These are phyloP conservation scores for Dorcus parallelipipedus DNA, from an alignment of 2,888 invertebrate species.

Conservation along the genomic window DNA sequence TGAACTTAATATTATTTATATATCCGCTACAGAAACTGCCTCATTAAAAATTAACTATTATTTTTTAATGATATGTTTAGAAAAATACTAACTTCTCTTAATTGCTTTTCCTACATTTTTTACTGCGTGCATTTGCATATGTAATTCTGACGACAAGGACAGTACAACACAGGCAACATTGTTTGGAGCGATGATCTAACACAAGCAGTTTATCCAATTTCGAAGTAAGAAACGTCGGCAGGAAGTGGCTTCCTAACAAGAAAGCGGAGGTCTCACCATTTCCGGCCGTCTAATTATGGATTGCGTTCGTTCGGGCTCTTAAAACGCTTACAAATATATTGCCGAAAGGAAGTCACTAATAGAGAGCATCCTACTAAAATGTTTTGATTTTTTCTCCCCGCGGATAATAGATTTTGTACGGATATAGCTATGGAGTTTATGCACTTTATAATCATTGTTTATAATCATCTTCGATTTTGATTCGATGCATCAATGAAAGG, in stretches of 20 bases:
- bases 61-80: too few species aligned
- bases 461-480: too few species aligned
- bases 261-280: conserved; percentile 28
- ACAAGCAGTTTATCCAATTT: conserved; percentile 36
- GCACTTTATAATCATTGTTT: too few species aligned
- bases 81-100: too few species aligned
- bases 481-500: too few species aligned
- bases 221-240: conserved; percentile 34
- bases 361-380: conserved; percentile 16
- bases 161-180: not conserved
- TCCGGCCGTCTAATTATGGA: conserved; percentile 32
- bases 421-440: not conserved
- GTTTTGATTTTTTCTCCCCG: conserved; percentile 12
- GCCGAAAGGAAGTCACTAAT: conserved; percentile 19
- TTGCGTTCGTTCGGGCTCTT: conserved; percentile 13
- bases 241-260: conserved; percentile 34
- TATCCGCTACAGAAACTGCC: too few species aligned
- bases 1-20: too few species aligned
- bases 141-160: too few species aligned
- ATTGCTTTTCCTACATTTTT: too few species aligned
- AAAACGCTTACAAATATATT: conserved; percentile 15
- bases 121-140: too few species aligned
- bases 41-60: too few species aligned
- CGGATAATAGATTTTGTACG: not conserved
- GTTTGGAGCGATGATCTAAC: conserved; percentile 14